Conservation (phyloP, 1,140 invertebrate species). For the Aphelenchoides besseyi region DNA sequence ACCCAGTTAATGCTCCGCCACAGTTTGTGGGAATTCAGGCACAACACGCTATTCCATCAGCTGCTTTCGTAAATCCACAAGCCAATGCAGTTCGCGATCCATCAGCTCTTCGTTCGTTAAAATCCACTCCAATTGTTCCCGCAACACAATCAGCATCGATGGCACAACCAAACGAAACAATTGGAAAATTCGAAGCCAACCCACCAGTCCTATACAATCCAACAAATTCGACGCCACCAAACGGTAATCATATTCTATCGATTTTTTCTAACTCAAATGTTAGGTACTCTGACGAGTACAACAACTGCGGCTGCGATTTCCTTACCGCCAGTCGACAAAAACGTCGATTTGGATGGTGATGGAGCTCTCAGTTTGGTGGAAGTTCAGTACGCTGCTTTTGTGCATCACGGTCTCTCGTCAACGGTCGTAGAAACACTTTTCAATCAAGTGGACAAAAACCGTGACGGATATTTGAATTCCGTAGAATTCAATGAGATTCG, state of each 20-base stretch:
- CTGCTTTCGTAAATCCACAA: not conserved
- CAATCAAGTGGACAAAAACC: conserved; percentile 54
- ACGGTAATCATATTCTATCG: not conserved
- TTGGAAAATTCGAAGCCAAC: not conserved
- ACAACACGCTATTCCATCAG: conserved; percentile 1
- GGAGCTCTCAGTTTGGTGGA: conserved; percentile 52
- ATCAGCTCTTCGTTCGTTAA: not conserved
- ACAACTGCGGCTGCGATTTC: conserved; percentile 12
- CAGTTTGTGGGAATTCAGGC: conserved; percentile 4
- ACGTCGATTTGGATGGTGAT: conserved; percentile 58
- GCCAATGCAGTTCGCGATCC: too few species aligned
- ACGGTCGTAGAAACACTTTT: conserved; percentile 56
- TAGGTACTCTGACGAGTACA: not conserved
- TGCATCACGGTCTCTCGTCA: conserved; percentile 59
- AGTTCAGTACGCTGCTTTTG: conserved; percentile 61
- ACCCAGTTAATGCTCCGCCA: not conserved
- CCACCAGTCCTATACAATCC: not conserved
- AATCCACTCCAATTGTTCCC: conserved; percentile 17
- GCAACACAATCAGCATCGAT: not conserved
- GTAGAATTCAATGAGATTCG: conserved; percentile 59
- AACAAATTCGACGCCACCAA: conserved; percentile 1
- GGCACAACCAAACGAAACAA: not conserved
- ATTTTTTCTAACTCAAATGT: not conserved
- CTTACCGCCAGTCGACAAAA: conserved; percentile 53
- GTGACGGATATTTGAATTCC: conserved; percentile 50